phyloP scores from a whole-genome alignment of 1,140 invertebrate genomes.

The Uloborus diversus region DNA sequence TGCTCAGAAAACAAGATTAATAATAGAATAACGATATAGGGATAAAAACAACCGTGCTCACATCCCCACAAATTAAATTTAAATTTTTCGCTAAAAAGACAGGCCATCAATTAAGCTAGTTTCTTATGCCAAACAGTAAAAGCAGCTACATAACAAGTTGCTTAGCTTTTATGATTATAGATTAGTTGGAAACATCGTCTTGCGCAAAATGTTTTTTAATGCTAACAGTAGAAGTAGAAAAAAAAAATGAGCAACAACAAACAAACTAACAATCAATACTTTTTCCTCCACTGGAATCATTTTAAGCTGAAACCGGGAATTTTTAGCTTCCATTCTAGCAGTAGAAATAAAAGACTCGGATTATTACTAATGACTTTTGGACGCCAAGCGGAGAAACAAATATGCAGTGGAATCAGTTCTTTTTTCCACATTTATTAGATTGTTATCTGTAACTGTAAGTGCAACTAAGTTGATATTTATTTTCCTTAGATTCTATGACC shows the following conservation, averaged over 20 bases:
- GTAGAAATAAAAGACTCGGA: background rate
- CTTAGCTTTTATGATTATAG: conserved; percentile 10
- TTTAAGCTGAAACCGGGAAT: background rate
- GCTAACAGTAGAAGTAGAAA: background rate
- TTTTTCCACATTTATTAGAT: no score
- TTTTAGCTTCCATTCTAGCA: background rate
- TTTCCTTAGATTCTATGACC: no score
- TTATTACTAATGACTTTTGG: conserved; percentile 12
- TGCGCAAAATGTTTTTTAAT: background rate
- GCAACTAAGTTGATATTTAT: no score
- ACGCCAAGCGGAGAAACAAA: background rate
- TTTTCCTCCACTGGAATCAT: background rate
- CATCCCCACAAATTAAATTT: conserved; percentile 13
- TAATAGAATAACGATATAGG: background rate
- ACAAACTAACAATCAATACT: background rate
- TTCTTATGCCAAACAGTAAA: background rate
- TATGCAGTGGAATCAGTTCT: no score
- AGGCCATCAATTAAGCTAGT: conserved; percentile 17
- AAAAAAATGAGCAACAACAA: background rate
- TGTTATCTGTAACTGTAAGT: no score
- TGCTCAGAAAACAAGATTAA: background rate
- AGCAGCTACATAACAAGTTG: background rate
- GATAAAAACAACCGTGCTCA: background rate
- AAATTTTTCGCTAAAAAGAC: conserved; percentile 13
- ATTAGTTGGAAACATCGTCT: background rate